Evolutionary conservation across 2,113 vertebrate genomes (phyloP).

Genomic region (Balaeniceps rex): DNA sequence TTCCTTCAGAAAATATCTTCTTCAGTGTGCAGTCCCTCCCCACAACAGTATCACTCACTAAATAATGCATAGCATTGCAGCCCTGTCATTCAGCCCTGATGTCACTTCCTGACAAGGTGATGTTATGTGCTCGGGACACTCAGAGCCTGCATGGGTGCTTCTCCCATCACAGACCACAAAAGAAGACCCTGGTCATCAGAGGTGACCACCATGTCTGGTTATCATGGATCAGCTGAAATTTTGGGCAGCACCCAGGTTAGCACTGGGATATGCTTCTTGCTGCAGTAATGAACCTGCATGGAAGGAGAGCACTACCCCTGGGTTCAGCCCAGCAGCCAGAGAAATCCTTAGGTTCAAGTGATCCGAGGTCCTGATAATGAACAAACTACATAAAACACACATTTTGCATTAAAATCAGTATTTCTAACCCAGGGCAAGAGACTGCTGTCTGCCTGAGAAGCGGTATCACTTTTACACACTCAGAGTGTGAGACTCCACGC

Average conservation of each 20-base stretch:
- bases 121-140: background rate
- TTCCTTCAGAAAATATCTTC: slow-evolving; percentile 60
- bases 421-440: background rate
- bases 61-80: slow-evolving; percentile 32
- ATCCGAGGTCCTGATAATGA: background rate
- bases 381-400: rapidly evolving
- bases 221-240: background rate
- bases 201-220: background rate
- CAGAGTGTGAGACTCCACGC: background rate
- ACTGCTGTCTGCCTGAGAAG: background rate
- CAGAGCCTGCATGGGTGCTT: background rate
- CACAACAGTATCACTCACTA: background rate
- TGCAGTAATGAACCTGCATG: rapidly evolving
- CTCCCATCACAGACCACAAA: background rate
- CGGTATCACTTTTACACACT: rapidly evolving
- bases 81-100: slow-evolving; percentile 1
- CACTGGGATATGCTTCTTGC: background rate
- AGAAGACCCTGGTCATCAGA: background rate
- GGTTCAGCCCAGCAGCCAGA: background rate
- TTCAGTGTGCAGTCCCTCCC: background rate
- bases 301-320: background rate
- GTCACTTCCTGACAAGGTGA: slow-evolving; percentile 46
- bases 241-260: background rate
- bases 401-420: background rate
- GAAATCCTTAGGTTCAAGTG: background rate